Evolutionary conservation across 2,888 invertebrate species (phyloP).

Genomic region (Disparrhopalites patrizii): DNA sequence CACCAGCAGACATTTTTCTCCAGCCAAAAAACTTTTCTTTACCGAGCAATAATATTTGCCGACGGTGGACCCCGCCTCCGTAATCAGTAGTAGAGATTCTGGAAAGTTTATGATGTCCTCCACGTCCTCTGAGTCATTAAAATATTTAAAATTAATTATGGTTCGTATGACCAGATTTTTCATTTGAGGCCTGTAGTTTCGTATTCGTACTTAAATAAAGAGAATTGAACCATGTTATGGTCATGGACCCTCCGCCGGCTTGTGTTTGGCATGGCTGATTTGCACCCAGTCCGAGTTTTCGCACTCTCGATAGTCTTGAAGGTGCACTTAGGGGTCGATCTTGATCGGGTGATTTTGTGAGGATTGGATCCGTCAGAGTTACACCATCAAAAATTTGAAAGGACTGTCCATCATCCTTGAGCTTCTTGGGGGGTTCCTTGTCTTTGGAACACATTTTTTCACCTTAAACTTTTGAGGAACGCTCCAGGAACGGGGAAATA

Average conservation of each 20-base stretch:
- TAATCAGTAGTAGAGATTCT: conserved; percentile 41
- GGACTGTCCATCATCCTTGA: no score
- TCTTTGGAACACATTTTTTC: no score
- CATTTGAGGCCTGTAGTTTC: not conserved
- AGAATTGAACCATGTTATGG: conserved; percentile 15
- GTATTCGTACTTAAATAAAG: not conserved
- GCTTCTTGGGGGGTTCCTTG: not conserved
- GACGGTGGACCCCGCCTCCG: conserved; percentile 35
- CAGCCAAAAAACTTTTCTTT: conserved; percentile 29
- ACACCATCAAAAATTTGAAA: conserved; percentile 1
- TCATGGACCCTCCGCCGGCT: conserved; percentile 13
- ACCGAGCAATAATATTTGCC: conserved; percentile 39
- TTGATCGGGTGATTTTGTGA: not conserved
- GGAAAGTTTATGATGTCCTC: conserved; percentile 32
- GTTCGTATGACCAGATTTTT: no score
- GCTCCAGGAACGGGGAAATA: no score
- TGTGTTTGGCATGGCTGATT: not conserved
- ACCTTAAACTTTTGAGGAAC: no score
- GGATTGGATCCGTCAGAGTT: not conserved
- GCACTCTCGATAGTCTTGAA: not conserved
- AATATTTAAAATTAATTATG: no score
- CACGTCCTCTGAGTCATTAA: conserved; percentile 6
- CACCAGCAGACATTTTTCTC: conserved; percentile 34
- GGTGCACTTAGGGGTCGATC: not conserved
- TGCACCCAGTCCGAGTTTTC: no score